Percentiles rank a stretch among this genome's conserved stretches.
These are phyloP conservation scores for Puma concolor DNA, from an alignment of 2,113 vertebrate genomes.

Conservation along the genomic window DNA sequence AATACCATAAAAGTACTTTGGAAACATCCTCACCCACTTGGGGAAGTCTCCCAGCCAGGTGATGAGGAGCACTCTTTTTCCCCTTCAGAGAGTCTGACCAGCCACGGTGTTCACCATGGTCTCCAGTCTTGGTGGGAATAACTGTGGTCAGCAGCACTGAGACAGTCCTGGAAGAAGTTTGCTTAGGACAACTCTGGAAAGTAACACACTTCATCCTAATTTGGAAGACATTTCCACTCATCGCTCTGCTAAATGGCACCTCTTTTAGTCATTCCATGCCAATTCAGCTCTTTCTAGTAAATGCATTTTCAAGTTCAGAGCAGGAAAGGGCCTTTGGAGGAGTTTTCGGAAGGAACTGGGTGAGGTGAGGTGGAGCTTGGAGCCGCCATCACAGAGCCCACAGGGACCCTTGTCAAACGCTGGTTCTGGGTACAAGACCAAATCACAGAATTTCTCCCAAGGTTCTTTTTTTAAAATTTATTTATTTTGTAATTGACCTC, in stretches of 20 bases:
- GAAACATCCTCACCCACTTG: not conserved
- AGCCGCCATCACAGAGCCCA: not conserved
- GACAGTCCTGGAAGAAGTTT: not conserved
- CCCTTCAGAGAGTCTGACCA: not conserved
- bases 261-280: not conserved
- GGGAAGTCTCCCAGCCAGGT: not conserved
- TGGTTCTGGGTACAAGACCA: not conserved
- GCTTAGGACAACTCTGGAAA: not conserved
- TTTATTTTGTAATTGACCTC: too few relatives aligned
- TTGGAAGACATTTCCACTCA: not conserved
- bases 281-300: not conserved
- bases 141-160: too few relatives aligned
- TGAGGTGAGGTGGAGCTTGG: not conserved
- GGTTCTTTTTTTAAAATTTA: not conserved
- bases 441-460: not conserved
- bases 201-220: not conserved
- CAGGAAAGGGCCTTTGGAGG: not conserved
- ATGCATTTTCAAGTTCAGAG: not conserved
- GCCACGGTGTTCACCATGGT: accelerated
- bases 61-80: not conserved
- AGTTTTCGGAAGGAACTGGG: not conserved
- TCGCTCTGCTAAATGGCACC: not conserved
- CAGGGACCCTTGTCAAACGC: not conserved
- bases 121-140: not conserved
- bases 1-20: not conserved